Percentiles rank a stretch among this genome's conserved stretches.
Conservation (phyloP, 2,797 vertebrate species). For the Eurystomus glaucurus region DNA sequence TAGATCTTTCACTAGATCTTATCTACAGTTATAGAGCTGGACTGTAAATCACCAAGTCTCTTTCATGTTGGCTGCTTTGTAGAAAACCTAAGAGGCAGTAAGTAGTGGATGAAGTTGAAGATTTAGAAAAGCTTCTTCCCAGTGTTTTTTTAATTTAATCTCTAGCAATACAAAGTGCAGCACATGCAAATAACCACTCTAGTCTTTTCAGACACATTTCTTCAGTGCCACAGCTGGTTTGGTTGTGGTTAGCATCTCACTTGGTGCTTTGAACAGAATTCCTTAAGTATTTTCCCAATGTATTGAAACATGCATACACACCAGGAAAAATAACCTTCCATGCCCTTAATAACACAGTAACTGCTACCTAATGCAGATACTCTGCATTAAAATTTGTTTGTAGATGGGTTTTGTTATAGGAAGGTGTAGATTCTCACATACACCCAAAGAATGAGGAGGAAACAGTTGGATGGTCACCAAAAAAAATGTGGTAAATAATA, state of each 20-base stretch:
- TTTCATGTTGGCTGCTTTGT: slow-evolving; percentile 49
- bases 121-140: neutral
- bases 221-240: neutral
- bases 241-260: neutral
- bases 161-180: neutral
- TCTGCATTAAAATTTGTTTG: neutral
- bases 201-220: neutral
- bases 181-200: neutral
- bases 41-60: slow-evolving; percentile 58
- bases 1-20: slow-evolving; percentile 56
- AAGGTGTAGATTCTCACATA: neutral
- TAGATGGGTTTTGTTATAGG: neutral
- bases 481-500: neutral
- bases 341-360: neutral
- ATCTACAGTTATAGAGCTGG: slow-evolving; percentile 11
- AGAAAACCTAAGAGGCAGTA: neutral
- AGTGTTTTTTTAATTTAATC: neutral
- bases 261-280: neutral
- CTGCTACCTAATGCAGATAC: neutral
- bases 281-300: neutral
- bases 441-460: neutral
- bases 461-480: neutral
- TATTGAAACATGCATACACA: neutral
- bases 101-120: neutral
- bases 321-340: neutral